phyloP scores from a whole-genome alignment of 1,140 invertebrate species.

The Globodera rostochiensis region DNA sequence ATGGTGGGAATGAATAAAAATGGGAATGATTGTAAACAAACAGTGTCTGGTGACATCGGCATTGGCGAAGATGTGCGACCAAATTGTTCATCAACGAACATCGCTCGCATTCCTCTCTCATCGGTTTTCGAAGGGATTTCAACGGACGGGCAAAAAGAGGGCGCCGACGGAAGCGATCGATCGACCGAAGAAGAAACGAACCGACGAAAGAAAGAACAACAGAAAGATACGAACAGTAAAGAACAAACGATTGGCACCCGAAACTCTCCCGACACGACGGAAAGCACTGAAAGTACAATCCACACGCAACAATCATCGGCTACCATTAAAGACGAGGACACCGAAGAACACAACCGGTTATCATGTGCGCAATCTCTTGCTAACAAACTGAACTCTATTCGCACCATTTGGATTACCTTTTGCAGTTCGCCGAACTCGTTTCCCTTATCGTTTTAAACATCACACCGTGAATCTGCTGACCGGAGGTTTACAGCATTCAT shows the following conservation, averaged over 20 bases:
- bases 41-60: neutral
- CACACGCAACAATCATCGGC: neutral
- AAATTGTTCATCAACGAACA: neutral
- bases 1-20: neutral
- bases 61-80: neutral
- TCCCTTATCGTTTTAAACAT: constrained; percentile 65
- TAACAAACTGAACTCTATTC: constrained; percentile 1
- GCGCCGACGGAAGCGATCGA: neutral
- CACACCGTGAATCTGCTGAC: constrained; percentile 64
- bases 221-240: neutral
- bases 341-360: neutral
- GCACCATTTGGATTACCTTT: constrained; percentile 4
- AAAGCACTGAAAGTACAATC: neutral
- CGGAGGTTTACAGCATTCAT: constrained; percentile 31
- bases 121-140: neutral
- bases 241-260: neutral
- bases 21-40: neutral
- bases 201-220: constrained; percentile 14
- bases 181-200: constrained; percentile 6
- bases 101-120: neutral
- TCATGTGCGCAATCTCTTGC: neutral
- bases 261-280: neutral
- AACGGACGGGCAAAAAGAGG: neutral
- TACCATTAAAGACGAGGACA: constrained; percentile 38
- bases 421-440: constrained; percentile 56